These are phyloP conservation scores for Melitaea cinxia DNA, from an alignment of 1,140 invertebrate species.

Conservation along the genomic window DNA sequence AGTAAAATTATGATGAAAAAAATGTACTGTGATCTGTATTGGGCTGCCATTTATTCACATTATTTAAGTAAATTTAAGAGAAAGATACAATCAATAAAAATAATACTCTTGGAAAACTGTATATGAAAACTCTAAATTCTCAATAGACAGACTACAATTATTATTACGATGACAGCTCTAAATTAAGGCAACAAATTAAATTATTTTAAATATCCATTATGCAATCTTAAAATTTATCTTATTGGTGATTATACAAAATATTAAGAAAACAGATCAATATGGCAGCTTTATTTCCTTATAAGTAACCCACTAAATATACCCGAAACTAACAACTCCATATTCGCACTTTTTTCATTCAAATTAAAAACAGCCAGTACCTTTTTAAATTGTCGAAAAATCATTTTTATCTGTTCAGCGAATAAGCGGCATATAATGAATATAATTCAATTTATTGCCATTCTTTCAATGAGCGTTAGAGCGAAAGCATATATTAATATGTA, in stretches of 20 bases:
- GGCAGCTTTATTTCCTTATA: slow-evolving; percentile 44
- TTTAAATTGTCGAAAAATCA: no score
- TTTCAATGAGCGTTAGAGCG: slow-evolving; percentile 10
- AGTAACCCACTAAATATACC: slow-evolving; percentile 25
- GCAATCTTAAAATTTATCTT: slow-evolving; percentile 24
- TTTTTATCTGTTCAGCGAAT: no score
- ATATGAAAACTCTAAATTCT: no score
- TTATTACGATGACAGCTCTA: no score
- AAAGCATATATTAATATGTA: slow-evolving; percentile 19
- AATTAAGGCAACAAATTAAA: slow-evolving; percentile 11
- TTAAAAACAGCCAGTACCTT: neutral
- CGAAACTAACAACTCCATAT: neutral
- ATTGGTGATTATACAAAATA: slow-evolving; percentile 26
- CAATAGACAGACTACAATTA: no score
- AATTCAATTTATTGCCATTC: neutral
- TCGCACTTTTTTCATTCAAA: neutral
- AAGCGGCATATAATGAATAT: neutral
- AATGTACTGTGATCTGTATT: neutral
- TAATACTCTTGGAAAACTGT: no score
- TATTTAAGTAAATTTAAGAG: no score
- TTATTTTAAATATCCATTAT: neutral
- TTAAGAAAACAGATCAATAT: slow-evolving; percentile 34
- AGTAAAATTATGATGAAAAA: slow-evolving; percentile 1
- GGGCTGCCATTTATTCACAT: no score
- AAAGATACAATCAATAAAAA: no score